These are phyloP conservation scores for Atherix ibis DNA, from an alignment of 2,888 invertebrate species.

Conservation along the genomic window DNA sequence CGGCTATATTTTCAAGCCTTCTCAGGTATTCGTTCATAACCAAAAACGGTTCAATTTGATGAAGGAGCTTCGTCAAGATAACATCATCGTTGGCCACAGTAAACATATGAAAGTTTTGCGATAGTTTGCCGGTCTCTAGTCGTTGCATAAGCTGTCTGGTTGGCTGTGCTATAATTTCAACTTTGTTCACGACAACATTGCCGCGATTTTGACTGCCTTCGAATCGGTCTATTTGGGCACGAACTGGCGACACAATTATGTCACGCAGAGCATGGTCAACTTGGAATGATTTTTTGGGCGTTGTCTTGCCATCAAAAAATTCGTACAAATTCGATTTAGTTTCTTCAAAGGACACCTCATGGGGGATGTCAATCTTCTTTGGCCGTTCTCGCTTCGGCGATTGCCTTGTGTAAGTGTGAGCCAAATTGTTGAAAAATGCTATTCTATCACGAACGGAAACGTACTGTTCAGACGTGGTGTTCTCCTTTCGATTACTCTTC, in stretches of 20 bases:
- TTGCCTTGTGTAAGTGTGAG: background rate
- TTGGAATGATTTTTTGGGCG: no score
- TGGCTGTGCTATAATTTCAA: no score
- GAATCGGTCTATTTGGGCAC: constrained; percentile 6
- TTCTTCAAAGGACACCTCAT: background rate
- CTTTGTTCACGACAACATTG: no score
- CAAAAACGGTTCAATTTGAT: no score
- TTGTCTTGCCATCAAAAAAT: background rate
- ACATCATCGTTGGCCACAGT: no score
- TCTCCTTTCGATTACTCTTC: background rate
- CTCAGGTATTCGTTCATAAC: constrained; percentile 2
- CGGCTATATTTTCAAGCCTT: constrained; percentile 3
- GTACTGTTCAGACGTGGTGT: background rate
- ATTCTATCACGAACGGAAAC: background rate
- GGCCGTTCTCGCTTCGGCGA: background rate
- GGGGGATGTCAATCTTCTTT: background rate
- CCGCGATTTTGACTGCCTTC: no score
- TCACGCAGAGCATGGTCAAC: background rate
- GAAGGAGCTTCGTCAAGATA: no score
- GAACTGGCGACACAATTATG: constrained; percentile 1
- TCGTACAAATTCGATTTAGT: constrained; percentile 1
- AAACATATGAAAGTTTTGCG: no score
- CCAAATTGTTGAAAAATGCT: constrained; percentile 3
- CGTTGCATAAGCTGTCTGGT: no score
- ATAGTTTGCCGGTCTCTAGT: no score